Evolutionary conservation across 2,888 invertebrate species (phyloP).

Genomic region (Lepeophtheirus nordmannii): DNA sequence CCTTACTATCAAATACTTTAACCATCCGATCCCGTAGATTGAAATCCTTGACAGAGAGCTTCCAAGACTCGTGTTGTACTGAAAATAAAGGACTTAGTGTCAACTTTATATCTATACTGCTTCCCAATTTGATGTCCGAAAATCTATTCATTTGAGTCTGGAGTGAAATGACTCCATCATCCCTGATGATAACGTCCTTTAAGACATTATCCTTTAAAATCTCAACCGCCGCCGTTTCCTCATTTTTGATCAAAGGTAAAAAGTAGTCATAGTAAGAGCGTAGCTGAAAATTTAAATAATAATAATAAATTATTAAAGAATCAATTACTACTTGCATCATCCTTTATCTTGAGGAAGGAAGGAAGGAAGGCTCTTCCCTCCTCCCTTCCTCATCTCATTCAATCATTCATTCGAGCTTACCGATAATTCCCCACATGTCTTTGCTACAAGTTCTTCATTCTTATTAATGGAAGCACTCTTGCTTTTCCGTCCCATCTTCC

Average conservation of each 20-base stretch:
- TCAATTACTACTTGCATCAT: too few relatives aligned
- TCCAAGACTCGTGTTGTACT: neutral
- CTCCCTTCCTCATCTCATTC: too few relatives aligned
- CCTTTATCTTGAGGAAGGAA: too few relatives aligned
- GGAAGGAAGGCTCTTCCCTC: too few relatives aligned
- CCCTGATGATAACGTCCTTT: neutral
- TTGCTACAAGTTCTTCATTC: too few relatives aligned
- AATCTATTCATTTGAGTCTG: neutral
- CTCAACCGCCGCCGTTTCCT: neutral
- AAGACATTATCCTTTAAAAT: neutral
- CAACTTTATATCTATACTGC: neutral
- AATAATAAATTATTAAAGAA: too few relatives aligned
- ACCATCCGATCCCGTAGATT: neutral
- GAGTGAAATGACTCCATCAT: neutral
- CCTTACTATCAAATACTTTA: neutral
- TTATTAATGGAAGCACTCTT: too few relatives aligned
- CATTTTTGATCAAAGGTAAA: neutral
- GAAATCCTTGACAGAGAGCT: neutral
- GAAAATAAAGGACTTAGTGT: neutral
- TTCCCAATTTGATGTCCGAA: neutral
- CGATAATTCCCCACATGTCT: too few relatives aligned
- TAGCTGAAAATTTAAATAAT: too few relatives aligned
- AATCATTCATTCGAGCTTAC: too few relatives aligned
- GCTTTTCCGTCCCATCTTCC: too few relatives aligned
- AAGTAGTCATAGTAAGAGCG: neutral